Conservation (phyloP, 2,797 vertebrate species). For the Varecia variegata region DNA sequence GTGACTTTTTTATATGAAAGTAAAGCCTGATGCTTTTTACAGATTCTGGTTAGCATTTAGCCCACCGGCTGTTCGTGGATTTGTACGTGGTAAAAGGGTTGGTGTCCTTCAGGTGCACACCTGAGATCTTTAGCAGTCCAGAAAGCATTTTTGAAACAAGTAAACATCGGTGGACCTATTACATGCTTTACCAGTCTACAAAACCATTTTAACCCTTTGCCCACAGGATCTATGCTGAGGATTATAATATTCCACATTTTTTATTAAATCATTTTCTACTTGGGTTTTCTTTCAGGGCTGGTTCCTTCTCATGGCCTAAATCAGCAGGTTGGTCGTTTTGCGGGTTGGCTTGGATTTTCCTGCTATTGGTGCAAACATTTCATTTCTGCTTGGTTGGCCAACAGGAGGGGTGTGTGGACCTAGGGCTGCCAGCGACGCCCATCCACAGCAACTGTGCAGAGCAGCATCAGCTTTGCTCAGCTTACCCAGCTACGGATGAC, state of each 20-base stretch:
- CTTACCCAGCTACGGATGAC: neutral
- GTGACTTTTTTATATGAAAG: neutral
- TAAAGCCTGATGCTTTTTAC: neutral
- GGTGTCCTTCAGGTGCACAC: neutral
- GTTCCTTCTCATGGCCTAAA: neutral
- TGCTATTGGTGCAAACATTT: neutral
- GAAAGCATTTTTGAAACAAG: neutral
- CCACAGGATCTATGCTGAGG: neutral
- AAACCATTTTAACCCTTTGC: neutral
- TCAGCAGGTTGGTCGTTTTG: neutral
- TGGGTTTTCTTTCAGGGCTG: neutral
- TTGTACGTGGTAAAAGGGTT: neutral
- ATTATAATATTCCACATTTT: neutral
- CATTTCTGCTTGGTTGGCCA: neutral
- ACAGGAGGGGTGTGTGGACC: neutral
- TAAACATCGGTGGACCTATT: neutral
- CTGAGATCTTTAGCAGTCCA: neutral
- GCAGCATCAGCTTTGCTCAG: neutral
- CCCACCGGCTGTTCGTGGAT: neutral
- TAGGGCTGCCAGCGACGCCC: neutral
- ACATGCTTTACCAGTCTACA: neutral
- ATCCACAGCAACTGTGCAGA: rapidly evolving
- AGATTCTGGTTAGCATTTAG: neutral
- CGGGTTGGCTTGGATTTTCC: neutral
- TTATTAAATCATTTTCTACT: neutral